Evolutionary conservation across 2,797 vertebrate species (phyloP).

Genomic region (Neomorphus geoffroyi): DNA sequence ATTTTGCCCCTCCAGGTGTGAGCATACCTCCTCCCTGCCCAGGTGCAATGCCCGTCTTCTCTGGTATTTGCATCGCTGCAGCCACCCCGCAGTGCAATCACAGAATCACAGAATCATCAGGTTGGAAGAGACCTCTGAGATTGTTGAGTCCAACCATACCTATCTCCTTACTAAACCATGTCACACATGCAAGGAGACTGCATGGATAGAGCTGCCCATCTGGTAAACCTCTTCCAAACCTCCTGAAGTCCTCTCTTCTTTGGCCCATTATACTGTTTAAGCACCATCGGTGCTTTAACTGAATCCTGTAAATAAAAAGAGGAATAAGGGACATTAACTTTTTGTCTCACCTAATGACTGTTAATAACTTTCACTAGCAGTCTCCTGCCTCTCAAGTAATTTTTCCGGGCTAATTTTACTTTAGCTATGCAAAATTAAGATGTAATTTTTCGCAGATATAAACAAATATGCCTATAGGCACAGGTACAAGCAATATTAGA

Average conservation of each 20-base stretch:
- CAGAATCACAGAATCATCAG: no score
- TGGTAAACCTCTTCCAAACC: neutral
- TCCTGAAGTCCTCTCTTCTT: neutral
- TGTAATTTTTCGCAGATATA: neutral
- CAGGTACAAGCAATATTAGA: neutral
- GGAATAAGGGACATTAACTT: neutral
- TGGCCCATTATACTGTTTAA: neutral
- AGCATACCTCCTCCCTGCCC: neutral
- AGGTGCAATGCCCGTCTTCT: accelerated
- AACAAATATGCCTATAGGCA: neutral
- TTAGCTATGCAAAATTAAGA: neutral
- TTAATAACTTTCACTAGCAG: neutral
- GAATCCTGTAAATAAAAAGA: neutral
- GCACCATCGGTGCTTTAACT: neutral
- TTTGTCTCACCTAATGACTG: neutral
- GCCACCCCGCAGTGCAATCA: neutral
- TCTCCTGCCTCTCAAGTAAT: neutral
- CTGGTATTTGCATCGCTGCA: neutral
- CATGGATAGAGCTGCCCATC: neutral
- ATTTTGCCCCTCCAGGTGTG: neutral
- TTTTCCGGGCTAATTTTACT: neutral
- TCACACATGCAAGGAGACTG: accelerated
- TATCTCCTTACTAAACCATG: no score
- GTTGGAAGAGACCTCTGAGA: no score
- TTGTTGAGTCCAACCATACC: no score